A percentile compares a stretch with the other conserved stretches of the same genome.
Evolutionary conservation across 1,140 invertebrate species (phyloP).

Genomic region (Maniola jurtina): DNA sequence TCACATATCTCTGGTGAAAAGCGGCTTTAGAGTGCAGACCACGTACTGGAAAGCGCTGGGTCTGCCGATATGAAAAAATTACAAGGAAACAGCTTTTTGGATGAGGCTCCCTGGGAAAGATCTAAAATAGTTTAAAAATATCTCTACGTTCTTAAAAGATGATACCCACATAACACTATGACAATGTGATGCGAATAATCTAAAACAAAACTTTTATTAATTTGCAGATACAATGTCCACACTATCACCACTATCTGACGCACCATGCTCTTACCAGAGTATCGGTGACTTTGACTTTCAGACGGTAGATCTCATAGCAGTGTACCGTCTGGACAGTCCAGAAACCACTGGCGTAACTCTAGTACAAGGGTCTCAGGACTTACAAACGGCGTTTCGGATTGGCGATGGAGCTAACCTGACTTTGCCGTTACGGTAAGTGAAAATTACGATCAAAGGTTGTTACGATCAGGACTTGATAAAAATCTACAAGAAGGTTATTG

Average conservation of each 20-base stretch:
- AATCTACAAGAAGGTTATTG: too few species aligned
- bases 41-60: too few species aligned
- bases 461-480: too few species aligned
- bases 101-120: too few species aligned
- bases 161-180: too few species aligned
- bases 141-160: too few species aligned
- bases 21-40: too few species aligned
- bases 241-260: constrained; percentile 28
- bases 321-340: constrained; percentile 84
- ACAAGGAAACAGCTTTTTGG: too few species aligned
- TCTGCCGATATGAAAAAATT: too few species aligned
- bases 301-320: constrained; percentile 88
- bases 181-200: too few species aligned
- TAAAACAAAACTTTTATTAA: neutral
- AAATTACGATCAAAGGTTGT: neutral
- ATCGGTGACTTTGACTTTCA: constrained; percentile 88
- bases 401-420: constrained; percentile 85
- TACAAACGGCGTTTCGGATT: constrained; percentile 89
- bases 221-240: constrained; percentile 46
- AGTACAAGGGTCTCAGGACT: constrained; percentile 85
- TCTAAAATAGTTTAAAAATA: too few species aligned
- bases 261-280: constrained; percentile 82
- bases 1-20: too few species aligned
- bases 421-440: constrained; percentile 82
- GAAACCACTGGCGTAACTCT: constrained; percentile 82